Evolutionary conservation across 2,113 vertebrate species (phyloP).

Genomic region (Serilophus lunatus): DNA sequence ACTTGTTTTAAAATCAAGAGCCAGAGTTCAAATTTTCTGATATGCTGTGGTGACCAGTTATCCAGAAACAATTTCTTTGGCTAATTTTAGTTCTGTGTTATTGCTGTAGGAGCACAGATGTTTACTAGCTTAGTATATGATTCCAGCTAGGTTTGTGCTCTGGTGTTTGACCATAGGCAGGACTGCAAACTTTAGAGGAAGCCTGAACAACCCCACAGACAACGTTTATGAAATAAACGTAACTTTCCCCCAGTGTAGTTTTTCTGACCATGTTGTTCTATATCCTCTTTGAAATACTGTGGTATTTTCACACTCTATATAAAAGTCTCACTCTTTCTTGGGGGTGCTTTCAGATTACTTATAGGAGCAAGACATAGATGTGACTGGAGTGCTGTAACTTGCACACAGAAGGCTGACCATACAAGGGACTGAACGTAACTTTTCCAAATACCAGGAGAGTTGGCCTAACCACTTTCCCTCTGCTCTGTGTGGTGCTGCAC

Average conservation of each 20-base stretch:
- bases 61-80: neutral
- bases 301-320: neutral
- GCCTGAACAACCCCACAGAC: neutral
- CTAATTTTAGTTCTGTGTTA: neutral
- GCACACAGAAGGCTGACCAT: neutral
- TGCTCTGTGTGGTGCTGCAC: neutral
- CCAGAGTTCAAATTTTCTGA: neutral
- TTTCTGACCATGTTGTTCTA: neutral
- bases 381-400: neutral
- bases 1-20: neutral
- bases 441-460: neutral
- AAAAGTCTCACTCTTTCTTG: neutral
- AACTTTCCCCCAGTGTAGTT: neutral
- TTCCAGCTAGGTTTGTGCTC: neutral
- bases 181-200: neutral
- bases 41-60: neutral
- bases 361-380: neutral
- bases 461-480: neutral
- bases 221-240: neutral
- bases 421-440: neutral
- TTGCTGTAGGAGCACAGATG: neutral
- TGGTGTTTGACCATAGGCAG: neutral
- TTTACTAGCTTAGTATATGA: neutral
- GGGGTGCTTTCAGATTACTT: neutral
- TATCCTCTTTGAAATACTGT: neutral